These are phyloP conservation scores for Platorchestia sp. DNA, from an alignment of 1,140 invertebrate genomes.

Conservation along the genomic window DNA sequence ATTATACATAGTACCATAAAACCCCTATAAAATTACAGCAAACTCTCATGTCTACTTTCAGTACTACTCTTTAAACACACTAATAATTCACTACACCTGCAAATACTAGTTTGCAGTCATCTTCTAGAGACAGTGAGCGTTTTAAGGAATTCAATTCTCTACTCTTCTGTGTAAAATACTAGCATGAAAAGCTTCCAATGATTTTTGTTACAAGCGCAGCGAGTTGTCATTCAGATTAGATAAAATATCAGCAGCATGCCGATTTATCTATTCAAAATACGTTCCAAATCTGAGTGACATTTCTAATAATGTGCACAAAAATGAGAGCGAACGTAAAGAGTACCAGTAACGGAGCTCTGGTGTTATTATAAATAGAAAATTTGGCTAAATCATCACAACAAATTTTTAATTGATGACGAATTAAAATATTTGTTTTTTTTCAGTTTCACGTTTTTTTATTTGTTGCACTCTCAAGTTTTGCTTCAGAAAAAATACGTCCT, in stretches of 20 bases:
- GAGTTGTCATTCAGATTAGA: background rate
- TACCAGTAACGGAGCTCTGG: too few relatives aligned
- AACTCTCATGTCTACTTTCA: background rate
- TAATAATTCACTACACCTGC: background rate
- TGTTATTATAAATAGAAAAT: too few relatives aligned
- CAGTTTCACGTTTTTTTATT: too few relatives aligned
- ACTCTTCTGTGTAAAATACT: background rate
- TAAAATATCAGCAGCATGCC: background rate
- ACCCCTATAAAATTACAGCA: constrained; percentile 8
- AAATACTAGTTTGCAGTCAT: background rate
- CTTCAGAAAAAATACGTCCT: too few relatives aligned
- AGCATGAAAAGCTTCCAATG: background rate
- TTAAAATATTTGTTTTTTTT: too few relatives aligned
- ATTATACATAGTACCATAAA: background rate
- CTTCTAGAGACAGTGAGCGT: background rate
- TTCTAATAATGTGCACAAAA: too few relatives aligned
- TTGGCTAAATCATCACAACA: too few relatives aligned
- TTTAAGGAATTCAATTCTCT: background rate
- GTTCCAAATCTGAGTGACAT: too few relatives aligned
- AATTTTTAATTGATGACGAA: too few relatives aligned
- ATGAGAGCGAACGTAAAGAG: too few relatives aligned
- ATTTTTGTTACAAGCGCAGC: background rate
- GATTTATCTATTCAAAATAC: background rate
- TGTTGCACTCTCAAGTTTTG: too few relatives aligned
- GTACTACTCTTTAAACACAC: background rate